Base-by-base conservation (phyloP, 2,113 vertebrate genomes). In the Notothenia rossii region DNA sequence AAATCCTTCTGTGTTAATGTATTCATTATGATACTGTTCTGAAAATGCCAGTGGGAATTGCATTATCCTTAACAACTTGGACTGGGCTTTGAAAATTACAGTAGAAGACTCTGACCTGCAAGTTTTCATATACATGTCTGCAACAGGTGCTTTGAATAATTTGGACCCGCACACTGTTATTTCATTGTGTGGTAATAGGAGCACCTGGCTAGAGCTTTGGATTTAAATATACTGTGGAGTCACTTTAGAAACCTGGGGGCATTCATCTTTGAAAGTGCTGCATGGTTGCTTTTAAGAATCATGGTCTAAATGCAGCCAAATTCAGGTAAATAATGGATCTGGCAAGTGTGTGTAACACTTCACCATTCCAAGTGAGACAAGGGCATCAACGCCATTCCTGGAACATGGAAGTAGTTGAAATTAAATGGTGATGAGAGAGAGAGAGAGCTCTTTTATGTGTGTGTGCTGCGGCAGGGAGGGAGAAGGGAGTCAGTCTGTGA, bases 401-500 rank as follows among this genome's bases (percentile, higher is more conserved):
- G 12, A 76, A 10, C 55, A 22, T 53, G 65, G 43, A 68, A 4
- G 15, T 53, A 49, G 67, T 80, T 50, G 65, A 72, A 75, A n/a
- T 17, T 43, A 64, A 61, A n/a, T 25, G 53, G 40, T 61, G 50
- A 72, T 67, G 55, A 68, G 49, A 50, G 36, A 12, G 25, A 25
- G 25, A 22, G 66, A 18, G 60, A 12, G 14, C 17, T 12, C 18
- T 18, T 10, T 58, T 84, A 76, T 77, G 65, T 79, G 81, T 63
- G 81, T 14, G 66, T 79, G 66, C 1, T 61, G 81, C 72, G 50
- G 75, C 51, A 71, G n/a, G 63, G 75, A 67, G 67, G 71, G 67
- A 84, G 67, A 71, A 7, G n/a, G 59, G 53, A 74, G 72, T 74
- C 63, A 75, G 76, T 75, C 61, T 49, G 82, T 64, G 81, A 69